Evolutionary conservation across 2,888 invertebrate species (phyloP), one percentile per base, ranked within the genome.

Genomic region (Melieria picta): DNA sequence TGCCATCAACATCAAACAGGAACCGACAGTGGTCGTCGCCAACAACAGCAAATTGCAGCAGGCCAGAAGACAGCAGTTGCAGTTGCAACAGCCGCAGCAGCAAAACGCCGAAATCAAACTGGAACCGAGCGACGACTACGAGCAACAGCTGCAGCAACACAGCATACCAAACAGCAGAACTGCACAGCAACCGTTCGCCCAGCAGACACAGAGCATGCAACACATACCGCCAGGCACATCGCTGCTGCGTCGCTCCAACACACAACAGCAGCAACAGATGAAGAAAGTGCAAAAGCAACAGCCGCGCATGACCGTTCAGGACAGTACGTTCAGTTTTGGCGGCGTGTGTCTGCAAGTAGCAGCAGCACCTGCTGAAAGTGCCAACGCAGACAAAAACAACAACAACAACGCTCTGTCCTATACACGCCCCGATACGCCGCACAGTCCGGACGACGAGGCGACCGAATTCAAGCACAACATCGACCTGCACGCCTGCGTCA

Each of bases 161-260:
- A 79, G 76, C 63, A 79, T 77, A 76, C 77, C 75, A 61, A 78
- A 77, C 71, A 72, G 30, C 45, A 74, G 71, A 75, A 68, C 71
- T 66, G 42, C 71, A 47, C 74, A 65, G 60, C 72, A 74, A 57
- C 72, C 75, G 64, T 73, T 70, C 63, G 74, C 75, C 42, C 72
- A 63, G 45, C 64, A 73, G 56, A 47, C 30, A 13, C 55, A 67
- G 61, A 67, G 75, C 50, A 80, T 80, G 77, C 80, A 84, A 68
- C 79, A 84, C 71, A 85, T 87, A 75, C 84, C 86, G 66, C 83
- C 87, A 4, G 87, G 87, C 55, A 81, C 81, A 9, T 87, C 87
- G 16, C 68, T 87, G 50, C 75, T 87, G 45, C 81, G 87, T 69
- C 82, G 83, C 69, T 82, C 83, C 52, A 81, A 81, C 66, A 74